Evolutionary conservation across 2,888 invertebrate species (phyloP).

Genomic region (Drosophila histrio): DNA sequence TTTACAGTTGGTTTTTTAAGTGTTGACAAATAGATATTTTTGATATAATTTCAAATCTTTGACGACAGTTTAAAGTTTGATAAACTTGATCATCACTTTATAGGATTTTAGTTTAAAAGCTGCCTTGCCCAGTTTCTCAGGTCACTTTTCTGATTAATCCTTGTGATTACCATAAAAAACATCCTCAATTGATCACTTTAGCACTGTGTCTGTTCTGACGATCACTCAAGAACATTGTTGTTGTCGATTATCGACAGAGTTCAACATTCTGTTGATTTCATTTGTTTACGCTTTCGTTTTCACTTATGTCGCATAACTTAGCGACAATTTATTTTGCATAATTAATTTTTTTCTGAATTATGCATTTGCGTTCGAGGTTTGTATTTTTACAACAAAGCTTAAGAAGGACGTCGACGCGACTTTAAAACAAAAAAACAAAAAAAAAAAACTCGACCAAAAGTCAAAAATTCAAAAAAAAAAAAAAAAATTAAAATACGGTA

Average conservation of each 20-base stretch:
- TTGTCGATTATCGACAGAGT: neutral
- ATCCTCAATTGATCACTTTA: neutral
- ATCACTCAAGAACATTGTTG: conserved; percentile 4
- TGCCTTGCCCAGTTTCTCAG: no score
- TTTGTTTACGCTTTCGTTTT: conserved; percentile 38
- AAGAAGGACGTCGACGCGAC: neutral
- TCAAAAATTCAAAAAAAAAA: conserved; percentile 1
- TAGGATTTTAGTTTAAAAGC: no score
- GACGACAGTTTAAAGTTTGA: neutral
- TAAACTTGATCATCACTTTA: no score
- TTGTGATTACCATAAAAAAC: neutral
- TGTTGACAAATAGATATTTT: no score
- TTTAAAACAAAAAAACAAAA: neutral
- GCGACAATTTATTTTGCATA: conserved; percentile 35
- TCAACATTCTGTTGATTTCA: conserved; percentile 12
- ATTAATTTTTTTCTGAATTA: conserved; percentile 20
- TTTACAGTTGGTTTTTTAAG: no score
- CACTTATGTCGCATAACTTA: conserved; percentile 28
- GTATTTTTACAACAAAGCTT: neutral
- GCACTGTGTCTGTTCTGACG: neutral
- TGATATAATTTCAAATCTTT: neutral
- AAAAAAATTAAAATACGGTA: conserved; percentile 32
- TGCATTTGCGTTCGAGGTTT: conserved; percentile 12
- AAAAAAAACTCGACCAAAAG: neutral
- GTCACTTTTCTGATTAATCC: neutral